Conservation (phyloP, 1,140 invertebrate species). For the Danaus plexippus region DNA sequence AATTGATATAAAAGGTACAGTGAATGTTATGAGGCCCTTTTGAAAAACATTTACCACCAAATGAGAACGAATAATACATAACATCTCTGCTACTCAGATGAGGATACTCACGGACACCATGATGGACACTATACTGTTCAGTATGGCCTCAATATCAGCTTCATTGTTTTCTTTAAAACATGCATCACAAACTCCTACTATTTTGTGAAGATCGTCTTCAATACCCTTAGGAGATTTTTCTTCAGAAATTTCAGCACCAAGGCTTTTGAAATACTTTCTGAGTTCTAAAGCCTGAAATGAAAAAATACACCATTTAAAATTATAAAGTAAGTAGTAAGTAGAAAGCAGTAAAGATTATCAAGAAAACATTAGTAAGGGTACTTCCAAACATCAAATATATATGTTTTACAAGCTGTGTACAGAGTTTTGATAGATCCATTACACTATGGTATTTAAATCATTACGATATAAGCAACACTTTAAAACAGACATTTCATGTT, state of each 20-base stretch:
- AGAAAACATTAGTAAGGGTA: too few species aligned
- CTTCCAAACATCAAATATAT: too few species aligned
- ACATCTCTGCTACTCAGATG: neutral
- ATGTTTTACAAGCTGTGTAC: too few species aligned
- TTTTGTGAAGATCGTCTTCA: conserved; percentile 94
- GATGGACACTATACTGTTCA: conserved; percentile 94
- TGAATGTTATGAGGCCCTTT: too few species aligned
- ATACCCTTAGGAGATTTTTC: conserved; percentile 92
- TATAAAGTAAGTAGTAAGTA: too few species aligned
- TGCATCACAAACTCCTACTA: conserved; percentile 93
- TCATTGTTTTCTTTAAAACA: conserved; percentile 91
- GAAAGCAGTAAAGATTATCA: too few species aligned
- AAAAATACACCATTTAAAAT: conserved; percentile 21
- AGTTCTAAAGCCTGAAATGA: conserved; percentile 85
- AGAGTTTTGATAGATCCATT: too few species aligned
- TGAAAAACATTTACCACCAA: too few species aligned
- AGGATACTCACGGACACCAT: conserved; percentile 83
- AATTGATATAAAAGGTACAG: too few species aligned
- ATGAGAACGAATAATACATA: neutral
- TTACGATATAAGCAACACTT: too few species aligned
- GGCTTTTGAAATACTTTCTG: conserved; percentile 88
- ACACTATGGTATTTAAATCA: too few species aligned
- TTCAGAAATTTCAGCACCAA: conserved; percentile 93
- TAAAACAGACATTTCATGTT: too few species aligned
- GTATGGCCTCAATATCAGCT: conserved; percentile 84